These are phyloP conservation scores for Mesocricetus auratus DNA, from an alignment of 2,113 vertebrate genomes.

Conservation along the genomic window DNA sequence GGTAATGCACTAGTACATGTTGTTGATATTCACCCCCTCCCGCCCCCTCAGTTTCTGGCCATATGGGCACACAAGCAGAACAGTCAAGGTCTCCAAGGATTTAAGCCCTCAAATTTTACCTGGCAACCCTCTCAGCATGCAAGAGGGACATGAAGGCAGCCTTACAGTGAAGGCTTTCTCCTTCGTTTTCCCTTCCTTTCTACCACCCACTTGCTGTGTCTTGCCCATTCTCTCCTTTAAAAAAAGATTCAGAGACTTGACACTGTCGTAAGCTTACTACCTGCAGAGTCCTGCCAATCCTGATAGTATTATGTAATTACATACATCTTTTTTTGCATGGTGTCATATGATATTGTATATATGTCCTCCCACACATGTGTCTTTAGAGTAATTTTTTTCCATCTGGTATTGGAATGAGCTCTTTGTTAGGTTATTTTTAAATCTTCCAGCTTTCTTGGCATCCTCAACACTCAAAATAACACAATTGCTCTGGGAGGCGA, in stretches of 20 bases:
- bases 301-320: conserved; percentile 66
- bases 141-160: conserved; percentile 45
- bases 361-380: conserved; percentile 75
- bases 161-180: conserved; percentile 24
- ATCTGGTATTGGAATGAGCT: conserved; percentile 79
- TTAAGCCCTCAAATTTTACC: conserved; percentile 74
- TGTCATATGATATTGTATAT: conserved; percentile 79
- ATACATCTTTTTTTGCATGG: conserved; percentile 58
- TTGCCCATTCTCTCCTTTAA: conserved; percentile 57
- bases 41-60: conserved; percentile 25
- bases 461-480: conserved; percentile 76
- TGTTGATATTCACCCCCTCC: conserved; percentile 34
- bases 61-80: conserved; percentile 74
- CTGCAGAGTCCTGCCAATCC: conserved; percentile 63
- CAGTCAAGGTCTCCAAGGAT: conserved; percentile 56
- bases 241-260: conserved; percentile 66
- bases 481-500: conserved; percentile 77
- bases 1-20: conserved; percentile 36
- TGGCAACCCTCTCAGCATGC: conserved; percentile 66
- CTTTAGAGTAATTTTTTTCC: conserved; percentile 82
- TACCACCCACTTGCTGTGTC: conserved; percentile 66
- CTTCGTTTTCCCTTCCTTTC: background rate
- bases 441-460: conserved; percentile 76
- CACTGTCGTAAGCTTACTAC: conserved; percentile 70
- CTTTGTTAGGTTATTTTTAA: conserved; percentile 82